Evolutionary conservation across 2,113 vertebrate species (phyloP), one percentile per base, ranked within the genome.

Genomic region (Zosterops borbonicus): DNA sequence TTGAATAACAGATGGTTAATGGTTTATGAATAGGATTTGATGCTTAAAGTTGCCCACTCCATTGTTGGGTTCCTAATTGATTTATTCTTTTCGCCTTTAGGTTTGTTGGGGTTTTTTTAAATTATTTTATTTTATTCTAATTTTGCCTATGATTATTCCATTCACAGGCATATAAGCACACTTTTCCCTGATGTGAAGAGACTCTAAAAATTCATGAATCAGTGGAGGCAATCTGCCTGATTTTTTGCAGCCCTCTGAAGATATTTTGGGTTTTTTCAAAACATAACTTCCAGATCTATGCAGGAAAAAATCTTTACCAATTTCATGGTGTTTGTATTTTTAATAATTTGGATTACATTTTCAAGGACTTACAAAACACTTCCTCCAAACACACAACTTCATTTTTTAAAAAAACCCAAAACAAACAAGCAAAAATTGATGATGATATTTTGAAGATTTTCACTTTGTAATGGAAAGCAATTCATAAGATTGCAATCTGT

Each of bases 331-430:
- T 42, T 87, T 7, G 1, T 39, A 6, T 39, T 22, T 60, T 60
- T 44, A 83, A 49, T 79, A 39, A 14, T 53, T 67, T 70, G 12
- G 3, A 35, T 83, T 71, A 49, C 18, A 33, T 76, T 86, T 35
- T 70, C 12, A 59, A 83, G 25, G 31, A 50, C 14, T 59, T 60
- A 18, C 4, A 60, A 77, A 81, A 23, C 5, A 20, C 8, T 65
- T 58, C 23, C 33, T 83, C 35, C 3, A 63, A 49, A 83, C 37
- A 44, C 9, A 44, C 6, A 86, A 23, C 13, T 56, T 78, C 1
- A 35, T 53, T 56, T 63, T 23, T 37, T 11, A 7, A 20, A 4
- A 4, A 4, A 12, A 71, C 0, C 11, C 19, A 3, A 21, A 82
- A 9, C 24, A 42, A 58, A 29, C 6, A 56, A 21, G 4, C 2